Conservation (phyloP, 2,113 vertebrate species). For the Campylorhamphus procurvoides region DNA sequence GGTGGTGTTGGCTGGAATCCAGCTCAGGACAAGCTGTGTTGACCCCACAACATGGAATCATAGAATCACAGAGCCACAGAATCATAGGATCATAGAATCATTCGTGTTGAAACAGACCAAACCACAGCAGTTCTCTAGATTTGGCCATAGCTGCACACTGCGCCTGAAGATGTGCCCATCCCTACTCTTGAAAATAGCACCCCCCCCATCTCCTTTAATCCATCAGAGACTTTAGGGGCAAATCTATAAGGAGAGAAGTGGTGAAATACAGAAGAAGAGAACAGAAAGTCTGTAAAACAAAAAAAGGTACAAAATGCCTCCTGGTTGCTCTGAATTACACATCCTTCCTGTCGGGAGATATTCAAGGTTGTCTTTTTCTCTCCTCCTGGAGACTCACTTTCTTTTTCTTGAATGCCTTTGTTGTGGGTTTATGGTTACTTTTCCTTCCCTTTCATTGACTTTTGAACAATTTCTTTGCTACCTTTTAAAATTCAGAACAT, state of each 20-base stretch:
- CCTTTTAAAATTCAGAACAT: background rate
- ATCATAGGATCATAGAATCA: background rate
- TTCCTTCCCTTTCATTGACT: background rate
- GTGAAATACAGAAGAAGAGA: background rate
- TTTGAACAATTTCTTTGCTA: background rate
- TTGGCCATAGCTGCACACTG: rapidly evolving
- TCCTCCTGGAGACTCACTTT: background rate
- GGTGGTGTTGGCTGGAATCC: background rate
- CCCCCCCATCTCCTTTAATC: background rate
- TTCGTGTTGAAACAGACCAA: background rate
- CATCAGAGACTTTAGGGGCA: background rate
- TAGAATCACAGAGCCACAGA: background rate
- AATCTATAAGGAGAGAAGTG: background rate
- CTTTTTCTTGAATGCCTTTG: background rate
- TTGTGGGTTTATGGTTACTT: background rate
- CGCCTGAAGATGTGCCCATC: background rate
- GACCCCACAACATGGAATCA: background rate
- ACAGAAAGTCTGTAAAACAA: conserved; percentile 10
- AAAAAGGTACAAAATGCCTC: background rate
- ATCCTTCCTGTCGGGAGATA: background rate
- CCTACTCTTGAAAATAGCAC: background rate
- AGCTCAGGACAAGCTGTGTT: background rate
- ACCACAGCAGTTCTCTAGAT: background rate
- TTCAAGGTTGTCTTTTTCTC: conserved; percentile 12
- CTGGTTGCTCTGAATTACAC: background rate